Conservation (phyloP, 2,113 vertebrate species). For the Nerophis lumbriciformis region DNA sequence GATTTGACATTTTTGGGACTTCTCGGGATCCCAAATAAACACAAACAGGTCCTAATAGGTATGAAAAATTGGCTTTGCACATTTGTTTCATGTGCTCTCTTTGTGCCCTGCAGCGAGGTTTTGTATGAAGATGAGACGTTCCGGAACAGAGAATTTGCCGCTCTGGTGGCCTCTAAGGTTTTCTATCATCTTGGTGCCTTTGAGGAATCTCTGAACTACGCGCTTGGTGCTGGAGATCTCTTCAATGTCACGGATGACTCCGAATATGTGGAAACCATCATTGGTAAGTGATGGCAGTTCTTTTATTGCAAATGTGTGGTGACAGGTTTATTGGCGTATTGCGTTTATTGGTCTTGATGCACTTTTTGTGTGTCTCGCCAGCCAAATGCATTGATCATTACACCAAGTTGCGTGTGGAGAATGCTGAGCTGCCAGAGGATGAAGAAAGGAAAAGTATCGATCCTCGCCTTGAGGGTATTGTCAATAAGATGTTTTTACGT, state of each 20-base stretch:
- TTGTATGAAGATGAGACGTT: slow-evolving; percentile 97
- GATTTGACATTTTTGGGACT: too few species aligned
- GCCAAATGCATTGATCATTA: slow-evolving; percentile 99
- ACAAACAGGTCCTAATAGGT: too few species aligned
- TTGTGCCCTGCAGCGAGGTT: slow-evolving; percentile 79
- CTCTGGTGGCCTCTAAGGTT: slow-evolving; percentile 96
- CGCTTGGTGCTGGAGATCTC: slow-evolving; percentile 94
- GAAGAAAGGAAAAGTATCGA: slow-evolving; percentile 92
- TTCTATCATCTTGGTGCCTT: slow-evolving; percentile 98
- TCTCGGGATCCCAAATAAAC: too few species aligned
- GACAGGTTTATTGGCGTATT: not conserved
- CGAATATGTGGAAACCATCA: slow-evolving; percentile 98
- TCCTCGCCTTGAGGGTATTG: slow-evolving; percentile 92
- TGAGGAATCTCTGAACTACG: slow-evolving; percentile 97
- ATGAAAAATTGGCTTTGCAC: too few species aligned
- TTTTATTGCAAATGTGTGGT: not conserved
- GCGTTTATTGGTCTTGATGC: not conserved
- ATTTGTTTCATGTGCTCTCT: not conserved
- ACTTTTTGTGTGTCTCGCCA: slow-evolving; percentile 42
- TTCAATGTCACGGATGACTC: slow-evolving; percentile 98
- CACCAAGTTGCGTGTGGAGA: slow-evolving; percentile 95
- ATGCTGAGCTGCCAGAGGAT: slow-evolving; percentile 87
- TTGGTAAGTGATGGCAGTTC: slow-evolving; percentile 75
- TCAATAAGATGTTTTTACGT: slow-evolving; percentile 98
- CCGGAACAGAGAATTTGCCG: slow-evolving; percentile 91